phyloP scores from a whole-genome alignment of 35 echinoderm and acorn worm genomes.

The Anneissia japonica region DNA sequence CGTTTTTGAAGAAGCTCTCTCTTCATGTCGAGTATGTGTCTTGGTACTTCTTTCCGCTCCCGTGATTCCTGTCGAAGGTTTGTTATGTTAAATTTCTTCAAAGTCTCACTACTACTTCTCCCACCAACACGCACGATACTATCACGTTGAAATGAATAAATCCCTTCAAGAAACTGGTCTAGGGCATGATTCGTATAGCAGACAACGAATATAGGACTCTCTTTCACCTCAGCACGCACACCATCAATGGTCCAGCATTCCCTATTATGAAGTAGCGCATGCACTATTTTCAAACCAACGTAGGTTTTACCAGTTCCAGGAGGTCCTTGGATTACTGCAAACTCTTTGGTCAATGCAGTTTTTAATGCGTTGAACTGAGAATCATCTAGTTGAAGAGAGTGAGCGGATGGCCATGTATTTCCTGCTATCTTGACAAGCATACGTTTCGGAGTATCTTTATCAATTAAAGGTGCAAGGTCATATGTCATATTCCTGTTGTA shows the following conservation, averaged over 20 bases:
- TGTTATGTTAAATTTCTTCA: slow-evolving; percentile 32
- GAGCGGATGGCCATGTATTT: slow-evolving; percentile 4
- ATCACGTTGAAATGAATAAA: slow-evolving; percentile 12
- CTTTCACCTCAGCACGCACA: neutral
- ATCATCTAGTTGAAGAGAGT: slow-evolving; percentile 6
- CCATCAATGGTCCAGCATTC: neutral
- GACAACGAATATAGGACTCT: slow-evolving; percentile 52
- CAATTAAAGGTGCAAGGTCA: slow-evolving; percentile 52
- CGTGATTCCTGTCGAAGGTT: neutral
- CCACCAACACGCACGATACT: slow-evolving; percentile 71
- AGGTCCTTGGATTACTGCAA: slow-evolving; percentile 52
- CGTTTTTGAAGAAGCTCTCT: neutral
- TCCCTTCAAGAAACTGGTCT: slow-evolving; percentile 81
- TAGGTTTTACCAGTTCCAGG: slow-evolving; percentile 71
- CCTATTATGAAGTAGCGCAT: slow-evolving; percentile 31
- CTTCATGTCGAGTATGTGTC: neutral
- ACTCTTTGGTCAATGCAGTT: slow-evolving; percentile 40
- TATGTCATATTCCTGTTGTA: slow-evolving; percentile 21
- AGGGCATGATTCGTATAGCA: slow-evolving; percentile 92
- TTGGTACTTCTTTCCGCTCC: neutral
- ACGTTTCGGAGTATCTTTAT: neutral
- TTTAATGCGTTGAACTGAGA: slow-evolving; percentile 39
- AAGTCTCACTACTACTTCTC: slow-evolving; percentile 50
- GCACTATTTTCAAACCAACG: slow-evolving; percentile 55
- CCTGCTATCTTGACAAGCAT: neutral